A percentile compares a stretch with the other conserved stretches of the same genome.
Conservation (phyloP, 2,797 vertebrate species). For the Chiroxiphia lanceolata region DNA sequence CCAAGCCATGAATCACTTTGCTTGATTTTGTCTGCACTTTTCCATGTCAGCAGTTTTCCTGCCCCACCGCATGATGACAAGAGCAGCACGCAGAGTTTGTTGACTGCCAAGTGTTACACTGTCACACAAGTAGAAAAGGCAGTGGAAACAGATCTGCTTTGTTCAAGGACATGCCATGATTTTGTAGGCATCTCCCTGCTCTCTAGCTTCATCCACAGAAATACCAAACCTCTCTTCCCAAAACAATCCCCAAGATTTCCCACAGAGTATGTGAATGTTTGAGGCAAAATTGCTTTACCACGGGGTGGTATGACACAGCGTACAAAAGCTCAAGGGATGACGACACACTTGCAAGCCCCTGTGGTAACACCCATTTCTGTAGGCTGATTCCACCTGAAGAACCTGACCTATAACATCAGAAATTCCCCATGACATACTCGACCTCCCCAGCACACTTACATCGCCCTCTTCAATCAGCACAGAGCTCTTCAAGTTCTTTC, state of each 20-base stretch:
- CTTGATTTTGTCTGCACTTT: slow-evolving; percentile 56
- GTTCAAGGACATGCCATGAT: neutral
- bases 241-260: neutral
- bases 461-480: neutral
- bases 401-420: neutral
- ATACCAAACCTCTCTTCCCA: neutral
- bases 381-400: neutral
- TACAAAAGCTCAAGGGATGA: neutral
- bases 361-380: neutral
- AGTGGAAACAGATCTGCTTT: slow-evolving; percentile 15
- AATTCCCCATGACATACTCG: neutral
- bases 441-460: neutral
- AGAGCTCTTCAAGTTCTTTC: neutral
- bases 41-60: slow-evolving; percentile 65
- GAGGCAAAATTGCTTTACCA: neutral
- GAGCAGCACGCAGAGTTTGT: slow-evolving; percentile 20
- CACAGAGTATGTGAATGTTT: neutral
- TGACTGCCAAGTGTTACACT: slow-evolving; percentile 39
- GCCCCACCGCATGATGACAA: slow-evolving; percentile 49
- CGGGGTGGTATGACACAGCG: neutral
- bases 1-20: slow-evolving; percentile 57
- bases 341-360: neutral
- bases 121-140: slow-evolving; percentile 26
- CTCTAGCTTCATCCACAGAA: slow-evolving; percentile 4
- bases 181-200: neutral